A percentile compares a stretch with the other conserved stretches of the same genome.
Evolutionary conservation across 2,113 vertebrate genomes (phyloP).

Genomic region (Solea senegalensis): DNA sequence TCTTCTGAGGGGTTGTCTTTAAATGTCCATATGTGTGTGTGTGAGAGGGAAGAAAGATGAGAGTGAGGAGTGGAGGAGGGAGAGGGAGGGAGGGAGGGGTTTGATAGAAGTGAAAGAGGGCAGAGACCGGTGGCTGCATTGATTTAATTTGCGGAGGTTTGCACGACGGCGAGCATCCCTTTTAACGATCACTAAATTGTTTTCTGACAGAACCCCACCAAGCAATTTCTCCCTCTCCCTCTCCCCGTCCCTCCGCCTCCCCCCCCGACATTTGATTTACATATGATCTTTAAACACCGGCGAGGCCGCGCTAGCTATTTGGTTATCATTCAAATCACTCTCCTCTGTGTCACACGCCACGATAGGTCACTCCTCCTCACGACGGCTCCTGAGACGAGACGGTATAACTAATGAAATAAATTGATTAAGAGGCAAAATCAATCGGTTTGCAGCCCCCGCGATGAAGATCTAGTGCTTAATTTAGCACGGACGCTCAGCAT

Average conservation of each 20-base stretch:
- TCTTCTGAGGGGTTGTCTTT: slow-evolving; percentile 38
- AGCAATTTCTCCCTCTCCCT: slow-evolving; percentile 80
- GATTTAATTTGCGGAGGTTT: slow-evolving; percentile 86
- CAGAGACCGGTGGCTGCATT: slow-evolving; percentile 77
- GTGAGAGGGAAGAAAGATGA: slow-evolving; percentile 40
- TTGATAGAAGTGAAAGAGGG: slow-evolving; percentile 74
- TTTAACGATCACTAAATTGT: slow-evolving; percentile 95
- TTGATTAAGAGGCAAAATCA: slow-evolving; percentile 93
- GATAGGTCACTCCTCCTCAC: slow-evolving; percentile 87
- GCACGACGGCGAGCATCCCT: slow-evolving; percentile 85
- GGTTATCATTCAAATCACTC: slow-evolving; percentile 93
- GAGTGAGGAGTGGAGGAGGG: slow-evolving; percentile 24
- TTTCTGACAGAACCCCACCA: slow-evolving; percentile 90
- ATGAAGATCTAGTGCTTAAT: slow-evolving; percentile 93
- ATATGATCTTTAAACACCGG: slow-evolving; percentile 97
- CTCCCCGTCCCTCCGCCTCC: slow-evolving; percentile 1
- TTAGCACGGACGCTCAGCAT: slow-evolving; percentile 88
- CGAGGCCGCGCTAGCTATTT: slow-evolving; percentile 83
- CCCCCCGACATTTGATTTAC: slow-evolving; percentile 94
- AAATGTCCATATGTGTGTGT: slow-evolving; percentile 15
- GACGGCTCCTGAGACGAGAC: slow-evolving; percentile 73
- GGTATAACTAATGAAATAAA: slow-evolving; percentile 94
- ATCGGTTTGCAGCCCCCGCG: slow-evolving; percentile 88
- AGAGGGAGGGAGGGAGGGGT: slow-evolving; percentile 34
- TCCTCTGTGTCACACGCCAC: slow-evolving; percentile 84